Percentiles rank a stretch among this genome's conserved stretches.
Conservation (phyloP, 2,888 invertebrate species). For the Thymelicus lineola region DNA sequence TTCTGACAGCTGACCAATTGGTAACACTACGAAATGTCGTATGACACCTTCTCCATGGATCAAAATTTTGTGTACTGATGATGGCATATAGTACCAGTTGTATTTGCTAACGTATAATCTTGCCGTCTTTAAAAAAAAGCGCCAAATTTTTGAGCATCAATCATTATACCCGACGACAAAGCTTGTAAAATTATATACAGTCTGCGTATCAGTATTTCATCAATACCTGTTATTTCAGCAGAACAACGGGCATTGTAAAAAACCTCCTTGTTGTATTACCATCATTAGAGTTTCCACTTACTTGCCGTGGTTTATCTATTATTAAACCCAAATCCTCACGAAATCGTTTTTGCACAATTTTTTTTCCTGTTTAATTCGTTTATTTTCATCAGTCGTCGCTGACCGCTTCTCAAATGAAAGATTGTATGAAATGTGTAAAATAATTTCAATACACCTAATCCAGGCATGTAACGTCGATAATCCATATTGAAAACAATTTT, state of each 20-base stretch:
- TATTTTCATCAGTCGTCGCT: slow-evolving; percentile 35
- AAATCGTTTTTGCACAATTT: too few relatives aligned
- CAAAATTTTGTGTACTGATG: too few relatives aligned
- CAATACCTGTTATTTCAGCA: slow-evolving; percentile 23
- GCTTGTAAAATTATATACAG: slow-evolving; percentile 18
- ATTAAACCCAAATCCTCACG: too few relatives aligned
- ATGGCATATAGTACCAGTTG: too few relatives aligned
- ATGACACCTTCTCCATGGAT: too few relatives aligned
- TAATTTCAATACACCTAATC: slow-evolving; percentile 40
- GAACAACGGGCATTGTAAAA: slow-evolving; percentile 24
- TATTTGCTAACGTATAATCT: slow-evolving; percentile 11
- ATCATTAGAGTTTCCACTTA: too few relatives aligned
- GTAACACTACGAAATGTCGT: too few relatives aligned
- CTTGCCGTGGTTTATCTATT: too few relatives aligned
- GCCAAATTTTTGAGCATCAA: slow-evolving; percentile 33
- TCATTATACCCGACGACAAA: slow-evolving; percentile 28
- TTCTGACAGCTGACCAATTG: too few relatives aligned
- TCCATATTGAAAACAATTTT: slow-evolving; percentile 42
- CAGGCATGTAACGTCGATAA: slow-evolving; percentile 41
- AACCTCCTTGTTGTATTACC: slow-evolving; percentile 40
- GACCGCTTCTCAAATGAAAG: slow-evolving; percentile 38
- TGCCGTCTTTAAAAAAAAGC: slow-evolving; percentile 32
- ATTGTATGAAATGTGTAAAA: slow-evolving; percentile 42
- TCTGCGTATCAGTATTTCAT: slow-evolving; percentile 4
- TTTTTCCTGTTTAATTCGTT: slow-evolving; percentile 22